phyloP scores from a whole-genome alignment of 2,888 invertebrate species.

The Pantelozetes paolii region DNA sequence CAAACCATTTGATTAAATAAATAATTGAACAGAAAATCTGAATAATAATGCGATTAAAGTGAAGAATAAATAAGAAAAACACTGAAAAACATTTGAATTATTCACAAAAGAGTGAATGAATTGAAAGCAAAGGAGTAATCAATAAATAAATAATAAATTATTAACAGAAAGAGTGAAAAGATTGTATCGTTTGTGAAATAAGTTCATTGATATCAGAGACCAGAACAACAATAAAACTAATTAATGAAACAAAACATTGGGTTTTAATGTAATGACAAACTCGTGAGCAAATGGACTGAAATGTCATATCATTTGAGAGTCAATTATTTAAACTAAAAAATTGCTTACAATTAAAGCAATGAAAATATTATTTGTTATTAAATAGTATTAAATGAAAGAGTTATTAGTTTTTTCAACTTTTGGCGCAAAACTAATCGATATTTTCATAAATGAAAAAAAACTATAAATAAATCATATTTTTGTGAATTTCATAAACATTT shows the following conservation, averaged over 20 bases:
- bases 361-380: neutral
- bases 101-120: neutral
- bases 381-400: too few species aligned
- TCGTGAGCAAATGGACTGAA: slow-evolving; percentile 18
- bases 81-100: neutral
- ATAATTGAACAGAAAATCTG: too few species aligned
- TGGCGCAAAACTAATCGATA: slow-evolving; percentile 1
- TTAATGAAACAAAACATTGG: neutral
- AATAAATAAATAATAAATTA: neutral
- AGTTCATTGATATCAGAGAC: slow-evolving; percentile 20
- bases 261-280: slow-evolving; percentile 8
- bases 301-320: neutral
- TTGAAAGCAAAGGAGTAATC: neutral
- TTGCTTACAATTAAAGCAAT: neutral
- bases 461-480: neutral
- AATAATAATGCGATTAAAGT: too few species aligned
- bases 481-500: neutral
- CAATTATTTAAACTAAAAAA: slow-evolving; percentile 17
- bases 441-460: neutral
- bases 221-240: neutral
- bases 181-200: neutral
- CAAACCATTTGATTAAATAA: too few species aligned
- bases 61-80: too few species aligned
- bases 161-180: neutral
- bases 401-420: slow-evolving; percentile 11